Percentiles rank a stretch among this genome's conserved stretches.
Conservation (phyloP, 2,888 invertebrate genomes). For the Diaprepes abbreviatus region DNA sequence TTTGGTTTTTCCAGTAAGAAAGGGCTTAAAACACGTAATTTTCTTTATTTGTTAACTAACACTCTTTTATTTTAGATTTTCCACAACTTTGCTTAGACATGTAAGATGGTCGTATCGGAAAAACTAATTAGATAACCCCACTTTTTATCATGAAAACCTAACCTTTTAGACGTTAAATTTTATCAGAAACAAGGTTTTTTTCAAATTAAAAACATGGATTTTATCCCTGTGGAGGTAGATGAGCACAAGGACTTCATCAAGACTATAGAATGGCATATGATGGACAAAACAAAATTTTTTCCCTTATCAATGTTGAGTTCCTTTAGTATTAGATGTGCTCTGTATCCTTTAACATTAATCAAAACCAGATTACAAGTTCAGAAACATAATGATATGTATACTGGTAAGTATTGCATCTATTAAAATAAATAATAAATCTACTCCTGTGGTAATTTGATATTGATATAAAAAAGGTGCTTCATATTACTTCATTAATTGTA, state of each 20-base stretch:
- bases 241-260: conserved; percentile 73
- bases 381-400: conserved; percentile 85
- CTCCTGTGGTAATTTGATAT: neutral
- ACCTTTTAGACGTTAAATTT: conserved; percentile 10
- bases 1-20: conserved; percentile 15
- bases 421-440: neutral
- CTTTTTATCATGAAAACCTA: conserved; percentile 34
- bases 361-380: conserved; percentile 95
- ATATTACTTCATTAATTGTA: too few relatives aligned
- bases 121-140: conserved; percentile 33
- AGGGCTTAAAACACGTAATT: neutral
- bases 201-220: conserved; percentile 41
- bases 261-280: conserved; percentile 98
- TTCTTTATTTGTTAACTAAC: neutral
- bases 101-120: conserved; percentile 24
- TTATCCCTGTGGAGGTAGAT: conserved; percentile 43
- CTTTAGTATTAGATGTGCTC: conserved; percentile 80
- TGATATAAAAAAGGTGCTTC: too few relatives aligned
- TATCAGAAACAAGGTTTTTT: neutral
- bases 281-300: conserved; percentile 95
- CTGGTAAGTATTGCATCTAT: conserved; percentile 69
- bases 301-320: conserved; percentile 93
- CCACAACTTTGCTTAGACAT: neutral
- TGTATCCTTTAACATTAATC: conserved; percentile 94
- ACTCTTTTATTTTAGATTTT: conserved; percentile 16